Base-by-base conservation (phyloP, 2,797 vertebrate genomes). In the Moxostoma hubbsi region DNA sequence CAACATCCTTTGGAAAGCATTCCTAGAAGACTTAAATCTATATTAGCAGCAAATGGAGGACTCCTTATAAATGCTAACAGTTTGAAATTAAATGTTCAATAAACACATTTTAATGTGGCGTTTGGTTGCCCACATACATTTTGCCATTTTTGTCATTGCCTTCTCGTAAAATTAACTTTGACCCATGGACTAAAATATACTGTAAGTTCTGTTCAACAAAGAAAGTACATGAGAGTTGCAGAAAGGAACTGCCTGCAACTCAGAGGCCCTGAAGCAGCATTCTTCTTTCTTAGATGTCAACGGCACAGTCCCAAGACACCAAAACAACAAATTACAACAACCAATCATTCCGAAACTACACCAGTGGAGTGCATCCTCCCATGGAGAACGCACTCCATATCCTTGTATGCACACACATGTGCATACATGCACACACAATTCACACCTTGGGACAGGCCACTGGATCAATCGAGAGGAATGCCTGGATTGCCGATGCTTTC, bases 281-380 rank as follows among this genome's bases (percentile, higher is more conserved):
- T 73, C 43, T 13, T 68, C 74, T 49, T 68, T 16, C 58, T 24
- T 84, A 79, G 45, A 79, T 71, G 70, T 58, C 83, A 62, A 18
- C 74, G 63, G 66, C 82, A 75, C 80, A 85, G 87, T 86, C 87
- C 81, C 82, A 73, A 67, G 86, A 86, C 80, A 49, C 78, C 73
- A 46, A 65, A 69, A 75, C 15, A 67, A 79, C 83, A 87, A 89
- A 91, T 90, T 85, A 87, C 87, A 85, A 85, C 82, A 79, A 85
- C 76, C 7, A 54, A 84, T 85, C 80, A 86, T 81, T 77, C 69
- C 9, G 71, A 72, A 83, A 83, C 81, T 77, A 72, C 78, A 85
- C 82, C 65, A 18, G n/a, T 46, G 15, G 61, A 65, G 64, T 78
- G 59, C 73, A 67, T 82, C 87, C 84, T 84, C 54, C 15, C 68